Conservation (phyloP, 2,797 vertebrate species). For the Nyctibius grandis region DNA sequence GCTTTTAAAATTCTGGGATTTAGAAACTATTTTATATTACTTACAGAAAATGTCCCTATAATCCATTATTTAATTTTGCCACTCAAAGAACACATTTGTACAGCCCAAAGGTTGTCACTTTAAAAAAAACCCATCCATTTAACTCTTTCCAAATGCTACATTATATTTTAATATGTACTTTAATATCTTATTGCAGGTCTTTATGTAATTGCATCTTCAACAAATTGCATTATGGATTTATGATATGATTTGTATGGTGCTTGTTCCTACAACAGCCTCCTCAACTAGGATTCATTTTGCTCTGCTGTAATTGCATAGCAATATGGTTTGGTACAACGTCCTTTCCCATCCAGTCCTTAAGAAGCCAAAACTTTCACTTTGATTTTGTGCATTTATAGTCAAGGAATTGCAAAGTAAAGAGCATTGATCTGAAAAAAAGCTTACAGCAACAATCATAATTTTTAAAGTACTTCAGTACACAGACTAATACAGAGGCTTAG, state of each 20-base stretch:
- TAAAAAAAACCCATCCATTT: neutral
- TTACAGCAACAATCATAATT: neutral
- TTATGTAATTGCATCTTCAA: neutral
- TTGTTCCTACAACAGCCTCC: neutral
- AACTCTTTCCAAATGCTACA: neutral
- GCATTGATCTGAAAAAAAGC: neutral
- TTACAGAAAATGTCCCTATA: neutral
- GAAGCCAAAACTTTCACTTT: neutral
- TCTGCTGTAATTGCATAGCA: neutral
- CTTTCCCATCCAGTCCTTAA: neutral
- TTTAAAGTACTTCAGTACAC: neutral
- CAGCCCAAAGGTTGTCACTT: neutral
- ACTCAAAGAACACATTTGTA: neutral
- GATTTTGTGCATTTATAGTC: neutral
- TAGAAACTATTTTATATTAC: neutral
- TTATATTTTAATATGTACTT: neutral
- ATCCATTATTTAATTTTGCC: neutral
- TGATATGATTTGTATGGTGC: neutral
- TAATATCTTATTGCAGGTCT: neutral
- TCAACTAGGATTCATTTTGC: neutral
- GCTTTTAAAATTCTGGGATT: neutral
- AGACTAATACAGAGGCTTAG: neutral
- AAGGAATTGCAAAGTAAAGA: neutral
- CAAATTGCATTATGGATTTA: neutral
- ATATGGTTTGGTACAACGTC: neutral